These are phyloP conservation scores for Amphipoea lucens DNA, from an alignment of 2,888 invertebrate genomes.

Conservation along the genomic window DNA sequence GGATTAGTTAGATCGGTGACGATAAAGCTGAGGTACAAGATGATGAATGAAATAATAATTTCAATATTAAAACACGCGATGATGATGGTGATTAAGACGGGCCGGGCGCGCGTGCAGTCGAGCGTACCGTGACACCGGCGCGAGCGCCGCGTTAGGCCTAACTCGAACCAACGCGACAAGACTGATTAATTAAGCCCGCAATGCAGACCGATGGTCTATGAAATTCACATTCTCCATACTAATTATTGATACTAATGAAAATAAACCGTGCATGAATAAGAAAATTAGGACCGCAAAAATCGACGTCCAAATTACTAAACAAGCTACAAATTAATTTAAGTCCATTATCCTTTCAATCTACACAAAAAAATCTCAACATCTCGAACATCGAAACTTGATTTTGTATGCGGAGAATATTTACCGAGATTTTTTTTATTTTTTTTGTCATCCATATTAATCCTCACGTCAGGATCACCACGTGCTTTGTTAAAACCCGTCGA, in stretches of 20 bases:
- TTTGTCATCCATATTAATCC: constrained; percentile 89
- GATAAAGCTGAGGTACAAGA: constrained; percentile 81
- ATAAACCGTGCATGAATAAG: constrained; percentile 54
- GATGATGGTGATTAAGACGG: constrained; percentile 83
- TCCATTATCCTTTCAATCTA: constrained; percentile 80
- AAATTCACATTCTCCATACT: constrained; percentile 67
- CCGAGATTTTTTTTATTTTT: constrained; percentile 73
- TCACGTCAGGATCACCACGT: constrained; percentile 89
- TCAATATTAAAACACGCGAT: constrained; percentile 84
- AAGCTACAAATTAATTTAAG: constrained; percentile 81
- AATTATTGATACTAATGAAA: constrained; percentile 63
- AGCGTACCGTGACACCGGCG: constrained; percentile 80
- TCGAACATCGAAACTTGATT: constrained; percentile 82
- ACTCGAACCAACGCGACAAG: constrained; percentile 79
- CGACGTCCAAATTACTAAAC: constrained; percentile 70
- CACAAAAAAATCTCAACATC: constrained; percentile 76
- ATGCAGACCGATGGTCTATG: constrained; percentile 80
- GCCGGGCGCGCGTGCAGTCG: constrained; percentile 76
- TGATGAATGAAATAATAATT: constrained; percentile 89
- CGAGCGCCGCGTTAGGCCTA: constrained; percentile 86
- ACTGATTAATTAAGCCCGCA: constrained; percentile 84
- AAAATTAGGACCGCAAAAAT: constrained; percentile 63
- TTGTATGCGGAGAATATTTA: constrained; percentile 84
- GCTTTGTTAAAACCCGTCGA: constrained; percentile 89
- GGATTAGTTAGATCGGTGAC: constrained; percentile 85